Conservation (phyloP, 2,797 vertebrate species). For the Masticophis lateralis region DNA sequence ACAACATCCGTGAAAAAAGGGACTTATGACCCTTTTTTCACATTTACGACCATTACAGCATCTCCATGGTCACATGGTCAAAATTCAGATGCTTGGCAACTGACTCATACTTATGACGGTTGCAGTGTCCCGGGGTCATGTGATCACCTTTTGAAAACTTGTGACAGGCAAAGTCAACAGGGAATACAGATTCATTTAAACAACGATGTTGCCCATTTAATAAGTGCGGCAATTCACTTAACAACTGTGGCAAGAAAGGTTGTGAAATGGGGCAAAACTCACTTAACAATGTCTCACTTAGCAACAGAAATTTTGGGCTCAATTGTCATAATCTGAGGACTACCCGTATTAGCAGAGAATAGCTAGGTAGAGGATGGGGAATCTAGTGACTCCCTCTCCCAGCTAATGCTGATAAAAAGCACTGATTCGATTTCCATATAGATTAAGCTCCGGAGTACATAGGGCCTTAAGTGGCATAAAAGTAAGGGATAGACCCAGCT, state of each 20-base stretch:
- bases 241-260: background rate
- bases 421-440: background rate
- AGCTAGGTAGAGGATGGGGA: background rate
- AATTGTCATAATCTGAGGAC: background rate
- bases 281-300: background rate
- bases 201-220: background rate
- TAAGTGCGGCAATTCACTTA: background rate
- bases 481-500: background rate
- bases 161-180: background rate
- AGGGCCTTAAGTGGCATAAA: background rate
- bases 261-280: background rate
- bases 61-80: background rate
- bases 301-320: background rate
- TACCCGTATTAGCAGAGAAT: background rate
- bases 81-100: background rate
- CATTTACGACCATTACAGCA: background rate
- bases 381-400: background rate
- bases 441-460: background rate
- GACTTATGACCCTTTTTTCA: background rate
- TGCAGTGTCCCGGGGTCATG: background rate
- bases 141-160: background rate
- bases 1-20: background rate
- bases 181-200: background rate
- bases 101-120: background rate
- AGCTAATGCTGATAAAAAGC: background rate